Conservation (phyloP, 2,888 invertebrate species). For the Argyresthia albistria region DNA sequence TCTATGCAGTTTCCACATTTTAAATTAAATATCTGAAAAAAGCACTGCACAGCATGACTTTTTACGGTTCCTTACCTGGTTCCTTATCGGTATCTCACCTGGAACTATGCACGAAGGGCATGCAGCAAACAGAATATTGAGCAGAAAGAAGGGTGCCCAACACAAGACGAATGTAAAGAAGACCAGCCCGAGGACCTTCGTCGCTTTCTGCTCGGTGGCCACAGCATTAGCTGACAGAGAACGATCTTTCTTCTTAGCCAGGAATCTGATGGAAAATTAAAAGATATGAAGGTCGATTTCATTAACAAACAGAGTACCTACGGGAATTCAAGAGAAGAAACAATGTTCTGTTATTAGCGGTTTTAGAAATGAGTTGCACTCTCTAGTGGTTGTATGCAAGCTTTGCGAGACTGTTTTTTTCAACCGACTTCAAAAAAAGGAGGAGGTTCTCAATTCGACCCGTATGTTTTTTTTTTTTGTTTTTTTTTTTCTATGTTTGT, state of each 20-base stretch:
- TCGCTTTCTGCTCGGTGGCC: constrained; percentile 95
- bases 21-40: background rate
- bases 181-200: constrained; percentile 91
- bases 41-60: too few relatives aligned
- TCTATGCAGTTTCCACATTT: background rate
- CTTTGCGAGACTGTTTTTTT: too few relatives aligned
- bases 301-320: too few relatives aligned
- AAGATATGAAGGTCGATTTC: background rate
- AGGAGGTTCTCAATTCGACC: too few relatives aligned
- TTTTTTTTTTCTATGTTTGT: too few relatives aligned
- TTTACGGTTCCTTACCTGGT: background rate
- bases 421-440: too few relatives aligned
- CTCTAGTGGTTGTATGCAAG: too few relatives aligned
- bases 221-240: constrained; percentile 85
- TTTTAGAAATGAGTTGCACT: too few relatives aligned
- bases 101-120: constrained; percentile 86
- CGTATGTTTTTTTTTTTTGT: too few relatives aligned
- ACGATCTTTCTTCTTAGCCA: constrained; percentile 79
- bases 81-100: constrained; percentile 48
- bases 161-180: constrained; percentile 94
- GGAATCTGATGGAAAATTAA: constrained; percentile 62
- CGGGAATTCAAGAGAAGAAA: too few relatives aligned
- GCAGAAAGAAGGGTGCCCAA: constrained; percentile 93
- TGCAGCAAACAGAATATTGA: constrained; percentile 89
- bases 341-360: too few relatives aligned